phyloP scores from a whole-genome alignment of 2,888 invertebrate genomes.

The Drosophila pegasa region DNA sequence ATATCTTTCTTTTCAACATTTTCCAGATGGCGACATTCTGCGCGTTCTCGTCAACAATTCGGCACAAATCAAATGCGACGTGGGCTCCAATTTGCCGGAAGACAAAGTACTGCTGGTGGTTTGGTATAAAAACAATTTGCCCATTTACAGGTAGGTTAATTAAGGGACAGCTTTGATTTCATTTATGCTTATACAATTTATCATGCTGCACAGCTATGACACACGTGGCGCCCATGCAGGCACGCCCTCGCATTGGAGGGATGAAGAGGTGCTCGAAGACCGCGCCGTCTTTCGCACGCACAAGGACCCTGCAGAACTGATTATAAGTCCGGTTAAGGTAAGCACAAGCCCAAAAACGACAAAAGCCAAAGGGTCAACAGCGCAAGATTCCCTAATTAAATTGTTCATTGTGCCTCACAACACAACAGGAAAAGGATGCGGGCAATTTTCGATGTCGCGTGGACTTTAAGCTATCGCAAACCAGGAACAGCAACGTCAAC shows the following conservation, averaged over 20 bases:
- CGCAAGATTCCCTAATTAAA: constrained; percentile 62
- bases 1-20: neutral
- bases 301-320: constrained; percentile 87
- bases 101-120: constrained; percentile 94
- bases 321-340: constrained; percentile 87
- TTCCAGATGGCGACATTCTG: constrained; percentile 85
- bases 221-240: constrained; percentile 87
- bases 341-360: constrained; percentile 5
- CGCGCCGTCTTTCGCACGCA: constrained; percentile 87
- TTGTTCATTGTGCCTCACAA: constrained; percentile 29
- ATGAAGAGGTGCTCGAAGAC: constrained; percentile 87
- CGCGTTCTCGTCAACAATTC: constrained; percentile 89
- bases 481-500: constrained; percentile 91
- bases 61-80: constrained; percentile 94
- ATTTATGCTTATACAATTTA: neutral
- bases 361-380: constrained; percentile 45
- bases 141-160: constrained; percentile 92
- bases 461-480: constrained; percentile 91
- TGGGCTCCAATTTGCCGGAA: constrained; percentile 90
- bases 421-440: constrained; percentile 88
- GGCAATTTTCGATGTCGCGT: constrained; percentile 91
- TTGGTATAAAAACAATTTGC: constrained; percentile 96
- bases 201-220: constrained; percentile 86
- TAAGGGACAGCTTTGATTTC: neutral
- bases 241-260: constrained; percentile 88